Conservation (phyloP, 2,888 invertebrate genomes). For the Himalopsyche japonica region DNA sequence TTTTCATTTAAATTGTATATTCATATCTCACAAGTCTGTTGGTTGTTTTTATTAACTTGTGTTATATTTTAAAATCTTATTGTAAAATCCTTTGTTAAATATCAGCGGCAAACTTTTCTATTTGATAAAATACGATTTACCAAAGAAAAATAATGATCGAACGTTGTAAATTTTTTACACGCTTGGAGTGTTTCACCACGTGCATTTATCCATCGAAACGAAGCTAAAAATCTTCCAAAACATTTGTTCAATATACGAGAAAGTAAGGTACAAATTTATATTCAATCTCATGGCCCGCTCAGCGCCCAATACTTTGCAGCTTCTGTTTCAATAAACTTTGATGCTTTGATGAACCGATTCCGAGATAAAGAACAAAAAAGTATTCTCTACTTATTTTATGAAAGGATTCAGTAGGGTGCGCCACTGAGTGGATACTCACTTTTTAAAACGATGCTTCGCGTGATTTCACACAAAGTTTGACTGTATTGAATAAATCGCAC, state of each 20-base stretch:
- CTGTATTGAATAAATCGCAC: neutral
- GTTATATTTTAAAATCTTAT: too few species aligned
- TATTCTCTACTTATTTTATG: constrained; percentile 9
- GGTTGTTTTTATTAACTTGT: too few species aligned
- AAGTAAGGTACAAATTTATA: constrained; percentile 18
- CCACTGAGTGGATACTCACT: constrained; percentile 10
- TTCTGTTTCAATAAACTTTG: constrained; percentile 21
- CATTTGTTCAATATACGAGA: constrained; percentile 12
- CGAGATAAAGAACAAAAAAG: constrained; percentile 13
- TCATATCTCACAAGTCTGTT: too few species aligned
- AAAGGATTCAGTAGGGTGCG: constrained; percentile 15
- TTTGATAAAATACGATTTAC: too few species aligned
- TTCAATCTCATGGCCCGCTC: constrained; percentile 12
- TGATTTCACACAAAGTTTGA: constrained; percentile 29
- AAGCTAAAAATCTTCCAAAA: constrained; percentile 6
- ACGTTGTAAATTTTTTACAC: neutral
- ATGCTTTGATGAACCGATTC: constrained; percentile 30
- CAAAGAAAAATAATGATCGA: neutral
- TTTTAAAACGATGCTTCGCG: constrained; percentile 30
- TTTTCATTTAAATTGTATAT: too few species aligned
- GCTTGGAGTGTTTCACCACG: neutral
- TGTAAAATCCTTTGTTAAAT: too few species aligned
- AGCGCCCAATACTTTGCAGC: neutral
- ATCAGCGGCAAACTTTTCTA: too few species aligned
- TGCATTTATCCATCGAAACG: neutral